phyloP scores from a whole-genome alignment of 2,888 invertebrate species.

The Andrena marginata region DNA sequence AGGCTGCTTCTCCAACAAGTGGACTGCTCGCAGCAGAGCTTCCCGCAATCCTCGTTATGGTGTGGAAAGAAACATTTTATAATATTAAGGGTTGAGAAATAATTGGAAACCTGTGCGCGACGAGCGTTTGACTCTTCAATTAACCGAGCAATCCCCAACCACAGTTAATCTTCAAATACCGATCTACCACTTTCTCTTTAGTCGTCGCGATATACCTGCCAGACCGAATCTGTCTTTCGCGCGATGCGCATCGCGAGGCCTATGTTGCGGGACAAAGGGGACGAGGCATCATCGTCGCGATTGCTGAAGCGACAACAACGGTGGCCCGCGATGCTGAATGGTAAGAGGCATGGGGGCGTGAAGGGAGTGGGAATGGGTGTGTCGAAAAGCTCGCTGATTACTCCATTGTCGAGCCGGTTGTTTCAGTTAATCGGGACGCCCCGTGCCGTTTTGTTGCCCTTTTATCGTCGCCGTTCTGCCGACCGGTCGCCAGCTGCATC shows the following conservation, averaged over 20 bases:
- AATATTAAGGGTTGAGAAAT: no score
- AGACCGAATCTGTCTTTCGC: slow-evolving; percentile 10
- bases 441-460: slow-evolving; percentile 75
- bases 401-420: slow-evolving; percentile 80
- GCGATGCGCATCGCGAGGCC: slow-evolving; percentile 39
- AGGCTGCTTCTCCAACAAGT: not conserved
- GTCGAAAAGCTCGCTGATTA: slow-evolving; percentile 82
- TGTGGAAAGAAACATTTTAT: no score
- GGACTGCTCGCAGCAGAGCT: not conserved
- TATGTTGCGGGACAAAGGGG: slow-evolving; percentile 53
- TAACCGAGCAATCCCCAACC: no score
- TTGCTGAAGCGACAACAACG: slow-evolving; percentile 76
- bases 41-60: not conserved
- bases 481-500: slow-evolving; percentile 57
- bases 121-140: no score
- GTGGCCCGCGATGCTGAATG: slow-evolving; percentile 62
- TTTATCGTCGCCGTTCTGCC: slow-evolving; percentile 69
- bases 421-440: slow-evolving; percentile 81
- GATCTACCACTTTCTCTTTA: no score
- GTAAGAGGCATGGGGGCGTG: slow-evolving; percentile 53
- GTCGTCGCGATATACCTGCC: not conserved
- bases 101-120: no score
- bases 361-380: slow-evolving; percentile 50
- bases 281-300: slow-evolving; percentile 69
- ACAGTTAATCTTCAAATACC: not conserved